phyloP scores from a whole-genome alignment of 2,797 vertebrate genomes.

The Zenarchopterus dispar region DNA sequence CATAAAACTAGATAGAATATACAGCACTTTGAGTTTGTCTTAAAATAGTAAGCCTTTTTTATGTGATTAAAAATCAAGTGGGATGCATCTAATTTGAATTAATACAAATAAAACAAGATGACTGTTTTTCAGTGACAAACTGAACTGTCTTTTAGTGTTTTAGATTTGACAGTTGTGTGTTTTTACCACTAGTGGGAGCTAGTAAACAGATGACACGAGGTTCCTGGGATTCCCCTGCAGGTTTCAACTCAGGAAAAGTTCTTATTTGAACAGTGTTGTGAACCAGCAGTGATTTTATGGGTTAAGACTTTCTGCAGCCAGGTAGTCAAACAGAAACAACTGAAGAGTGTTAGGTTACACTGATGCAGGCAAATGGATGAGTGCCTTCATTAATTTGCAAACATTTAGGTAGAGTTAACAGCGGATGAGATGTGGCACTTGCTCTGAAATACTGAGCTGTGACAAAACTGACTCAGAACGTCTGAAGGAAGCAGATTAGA shows the following conservation, averaged over 20 bases:
- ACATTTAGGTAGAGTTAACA: conserved; percentile 45
- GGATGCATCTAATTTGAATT: not conserved
- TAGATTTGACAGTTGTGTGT: conserved; percentile 19
- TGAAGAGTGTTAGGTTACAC: conserved; percentile 60
- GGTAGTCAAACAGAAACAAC: conserved; percentile 70
- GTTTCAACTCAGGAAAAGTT: conserved; percentile 25
- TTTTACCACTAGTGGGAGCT: conserved; percentile 79
- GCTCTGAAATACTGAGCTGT: conserved; percentile 13
- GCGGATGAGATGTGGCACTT: conserved; percentile 30
- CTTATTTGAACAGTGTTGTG: conserved; percentile 69
- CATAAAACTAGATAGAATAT: conserved; percentile 8
- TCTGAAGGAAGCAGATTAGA: not conserved
- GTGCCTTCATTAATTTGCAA: conserved; percentile 52
- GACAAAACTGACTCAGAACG: conserved; percentile 11
- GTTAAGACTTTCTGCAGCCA: conserved; percentile 66
- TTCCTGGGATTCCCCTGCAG: conserved; percentile 37
- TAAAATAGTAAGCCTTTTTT: accelerated
- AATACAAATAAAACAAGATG: not conserved
- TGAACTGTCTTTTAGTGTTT: not conserved
- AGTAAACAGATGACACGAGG: conserved; percentile 58
- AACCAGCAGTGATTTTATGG: conserved; percentile 70
- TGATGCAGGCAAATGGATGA: conserved; percentile 59
- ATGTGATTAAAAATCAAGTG: not conserved
- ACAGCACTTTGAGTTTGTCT: not conserved
- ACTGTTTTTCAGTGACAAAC: not conserved